Conservation (phyloP, 2,797 vertebrate species). For the Danio kyathit region DNA sequence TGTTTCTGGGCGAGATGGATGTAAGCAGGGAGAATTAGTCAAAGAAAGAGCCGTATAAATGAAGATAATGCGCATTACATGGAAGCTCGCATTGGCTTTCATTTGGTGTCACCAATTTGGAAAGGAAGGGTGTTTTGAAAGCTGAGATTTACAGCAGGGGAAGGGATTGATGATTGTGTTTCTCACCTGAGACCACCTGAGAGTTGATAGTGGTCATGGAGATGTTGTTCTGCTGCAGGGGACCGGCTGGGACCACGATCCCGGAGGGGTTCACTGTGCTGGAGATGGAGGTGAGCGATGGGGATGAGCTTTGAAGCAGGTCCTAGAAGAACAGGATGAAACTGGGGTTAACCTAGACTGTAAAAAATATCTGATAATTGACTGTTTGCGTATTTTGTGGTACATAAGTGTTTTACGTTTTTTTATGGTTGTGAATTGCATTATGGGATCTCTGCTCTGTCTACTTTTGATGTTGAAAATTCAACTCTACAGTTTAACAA, state of each 20-base stretch:
- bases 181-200: slow-evolving; percentile 91
- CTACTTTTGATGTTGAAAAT: too few relatives aligned
- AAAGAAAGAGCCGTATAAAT: slow-evolving; percentile 5
- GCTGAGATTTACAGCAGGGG: slow-evolving; percentile 9
- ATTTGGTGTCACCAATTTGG: neutral
- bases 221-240: slow-evolving; percentile 89
- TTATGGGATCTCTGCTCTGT: too few relatives aligned
- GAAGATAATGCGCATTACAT: neutral
- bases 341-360: too few relatives aligned
- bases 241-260: slow-evolving; percentile 89
- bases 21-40: neutral
- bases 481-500: too few relatives aligned
- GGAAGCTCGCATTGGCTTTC: neutral
- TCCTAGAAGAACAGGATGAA: slow-evolving; percentile 76
- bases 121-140: slow-evolving; percentile 10
- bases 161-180: slow-evolving; percentile 12
- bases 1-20: slow-evolving; percentile 10
- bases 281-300: slow-evolving; percentile 91
- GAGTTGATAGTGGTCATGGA: slow-evolving; percentile 93
- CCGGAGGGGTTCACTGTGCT: slow-evolving; percentile 89
- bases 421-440: too few relatives aligned
- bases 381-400: too few relatives aligned
- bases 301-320: slow-evolving; percentile 94
- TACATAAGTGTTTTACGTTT: too few relatives aligned
- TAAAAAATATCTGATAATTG: too few relatives aligned